Conservation (phyloP, 2,888 invertebrate genomes). For the Teleiodes luculella region DNA sequence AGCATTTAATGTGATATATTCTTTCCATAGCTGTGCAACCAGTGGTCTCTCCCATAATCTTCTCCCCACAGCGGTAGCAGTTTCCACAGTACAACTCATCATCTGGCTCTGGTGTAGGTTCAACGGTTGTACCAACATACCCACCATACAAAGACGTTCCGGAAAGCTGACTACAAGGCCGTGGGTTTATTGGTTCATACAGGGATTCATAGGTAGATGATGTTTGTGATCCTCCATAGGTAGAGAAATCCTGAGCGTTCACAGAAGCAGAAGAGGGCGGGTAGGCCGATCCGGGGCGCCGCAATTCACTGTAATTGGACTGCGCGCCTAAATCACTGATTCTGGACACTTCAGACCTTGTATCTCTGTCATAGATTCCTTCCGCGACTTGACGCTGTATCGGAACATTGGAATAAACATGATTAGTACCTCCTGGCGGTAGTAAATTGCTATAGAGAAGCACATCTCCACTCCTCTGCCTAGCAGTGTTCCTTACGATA, state of each 20-base stretch:
- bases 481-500: slow-evolving; percentile 65
- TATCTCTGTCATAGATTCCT: slow-evolving; percentile 68
- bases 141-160: slow-evolving; percentile 80
- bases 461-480: slow-evolving; percentile 65
- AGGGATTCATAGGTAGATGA: slow-evolving; percentile 83
- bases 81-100: slow-evolving; percentile 88
- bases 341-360: slow-evolving; percentile 69
- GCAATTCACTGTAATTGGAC: slow-evolving; percentile 81
- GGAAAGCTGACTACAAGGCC: slow-evolving; percentile 80
- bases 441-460: slow-evolving; percentile 68
- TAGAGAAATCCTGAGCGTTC: slow-evolving; percentile 76
- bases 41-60: slow-evolving; percentile 95
- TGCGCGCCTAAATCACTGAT: slow-evolving; percentile 74
- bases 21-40: slow-evolving; percentile 99
- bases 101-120: slow-evolving; percentile 86
- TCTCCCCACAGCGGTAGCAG: slow-evolving; percentile 94
- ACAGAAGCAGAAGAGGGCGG: slow-evolving; percentile 71
- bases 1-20: slow-evolving; percentile 96
- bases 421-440: slow-evolving; percentile 72
- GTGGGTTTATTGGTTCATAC: slow-evolving; percentile 81
- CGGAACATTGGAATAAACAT: slow-evolving; percentile 69
- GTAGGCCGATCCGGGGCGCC: slow-evolving; percentile 79
- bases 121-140: slow-evolving; percentile 85
- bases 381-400: slow-evolving; percentile 75
- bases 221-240: slow-evolving; percentile 78